These are phyloP conservation scores for Oryzias javanicus DNA, from an alignment of 2,113 vertebrate genomes.

Conservation along the genomic window DNA sequence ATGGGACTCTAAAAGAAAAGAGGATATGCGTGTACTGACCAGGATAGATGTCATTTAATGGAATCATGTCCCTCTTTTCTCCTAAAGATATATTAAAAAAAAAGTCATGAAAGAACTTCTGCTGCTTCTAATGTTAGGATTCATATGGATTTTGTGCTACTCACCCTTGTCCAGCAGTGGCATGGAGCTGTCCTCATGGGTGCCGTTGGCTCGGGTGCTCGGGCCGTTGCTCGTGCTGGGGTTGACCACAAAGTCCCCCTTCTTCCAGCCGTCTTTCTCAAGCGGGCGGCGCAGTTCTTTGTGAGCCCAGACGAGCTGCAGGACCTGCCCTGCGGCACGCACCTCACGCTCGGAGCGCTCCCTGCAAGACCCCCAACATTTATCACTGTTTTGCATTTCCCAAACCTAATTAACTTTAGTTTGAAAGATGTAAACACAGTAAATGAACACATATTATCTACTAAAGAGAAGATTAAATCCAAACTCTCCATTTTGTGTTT, in stretches of 20 bases:
- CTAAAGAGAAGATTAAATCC: no score
- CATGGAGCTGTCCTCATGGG: constrained; percentile 91
- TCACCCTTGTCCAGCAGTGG: constrained; percentile 90
- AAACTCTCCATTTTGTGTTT: no score
- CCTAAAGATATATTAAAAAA: constrained; percentile 70
- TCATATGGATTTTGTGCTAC: constrained; percentile 4
- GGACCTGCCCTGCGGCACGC: constrained; percentile 86
- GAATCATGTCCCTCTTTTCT: constrained; percentile 92
- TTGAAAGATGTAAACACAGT: no score
- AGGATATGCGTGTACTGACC: constrained; percentile 68
- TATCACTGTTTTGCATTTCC: not conserved
- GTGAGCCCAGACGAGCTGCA: constrained; percentile 94
- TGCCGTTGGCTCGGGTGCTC: constrained; percentile 78
- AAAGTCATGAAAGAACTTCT: not conserved
- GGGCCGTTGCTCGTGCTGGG: constrained; percentile 71
- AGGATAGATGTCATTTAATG: constrained; percentile 91
- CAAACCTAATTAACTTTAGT: not conserved
- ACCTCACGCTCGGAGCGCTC: constrained; percentile 93
- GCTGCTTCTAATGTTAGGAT: not conserved
- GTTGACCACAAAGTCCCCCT: constrained; percentile 90
- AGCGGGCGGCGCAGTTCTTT: constrained; percentile 92
- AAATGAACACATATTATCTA: no score
- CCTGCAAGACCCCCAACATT: constrained; percentile 57
- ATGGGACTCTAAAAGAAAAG: no score
- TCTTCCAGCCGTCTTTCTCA: constrained; percentile 98